These are phyloP conservation scores for Eupithecia tripunctaria DNA, from an alignment of 2,888 invertebrate species.

Conservation along the genomic window DNA sequence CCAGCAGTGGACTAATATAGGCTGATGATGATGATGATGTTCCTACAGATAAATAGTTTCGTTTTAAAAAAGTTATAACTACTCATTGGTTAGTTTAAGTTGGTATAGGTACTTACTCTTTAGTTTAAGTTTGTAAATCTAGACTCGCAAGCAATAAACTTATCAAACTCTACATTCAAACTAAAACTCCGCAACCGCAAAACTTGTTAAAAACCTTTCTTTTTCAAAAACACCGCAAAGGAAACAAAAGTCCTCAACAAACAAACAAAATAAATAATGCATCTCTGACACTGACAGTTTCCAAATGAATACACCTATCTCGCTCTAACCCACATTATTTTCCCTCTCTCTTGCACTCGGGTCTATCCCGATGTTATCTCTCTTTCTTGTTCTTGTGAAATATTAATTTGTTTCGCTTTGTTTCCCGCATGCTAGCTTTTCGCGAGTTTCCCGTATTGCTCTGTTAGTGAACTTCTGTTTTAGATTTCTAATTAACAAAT, in stretches of 20 bases:
- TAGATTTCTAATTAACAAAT: neutral
- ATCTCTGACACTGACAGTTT: constrained; percentile 71
- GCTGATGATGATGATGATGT: no score
- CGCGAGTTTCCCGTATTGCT: neutral
- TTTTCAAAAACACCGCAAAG: constrained; percentile 28
- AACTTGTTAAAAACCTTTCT: neutral
- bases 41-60: no score
- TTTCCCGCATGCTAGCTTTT: constrained; percentile 23
- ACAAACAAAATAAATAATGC: constrained; percentile 69
- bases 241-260: constrained; percentile 36
- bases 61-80: no score
- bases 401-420: constrained; percentile 23
- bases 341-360: neutral
- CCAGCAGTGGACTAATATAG: no score
- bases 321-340: constrained; percentile 44
- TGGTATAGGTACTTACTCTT: no score
- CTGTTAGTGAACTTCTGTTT: neutral
- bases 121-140: neutral
- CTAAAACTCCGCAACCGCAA: neutral
- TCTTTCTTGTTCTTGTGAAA: constrained; percentile 45
- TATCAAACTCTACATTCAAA: neutral
- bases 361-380: constrained; percentile 27
- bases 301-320: constrained; percentile 68
- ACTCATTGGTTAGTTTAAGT: no score
- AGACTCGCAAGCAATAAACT: neutral